Evolutionary conservation across 53 echinoderm and acorn worm species (phyloP), one percentile per base, ranked within the genome.

Genomic region (Glandiceps talaboti): DNA sequence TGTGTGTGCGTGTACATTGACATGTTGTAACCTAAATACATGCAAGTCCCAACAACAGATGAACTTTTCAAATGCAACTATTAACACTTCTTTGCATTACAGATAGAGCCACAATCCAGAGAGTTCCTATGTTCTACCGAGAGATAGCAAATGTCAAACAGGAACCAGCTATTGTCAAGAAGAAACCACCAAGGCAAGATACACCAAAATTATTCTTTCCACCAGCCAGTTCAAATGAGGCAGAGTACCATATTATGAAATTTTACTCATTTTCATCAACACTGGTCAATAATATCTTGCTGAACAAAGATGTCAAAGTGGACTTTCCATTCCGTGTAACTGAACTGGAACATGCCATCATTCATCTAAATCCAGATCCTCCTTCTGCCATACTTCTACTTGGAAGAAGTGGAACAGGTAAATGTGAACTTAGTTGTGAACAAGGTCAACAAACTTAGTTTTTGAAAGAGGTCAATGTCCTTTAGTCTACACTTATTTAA

Each of bases 191-290:
- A 27, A 78, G 25, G 14, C 77, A 80, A 0, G 75, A 82, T 26
- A 27, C 12, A 30, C 78, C 79, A 0, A 33, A 76, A 29, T 75
- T 30, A 0, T 88, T 76, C 82, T 88, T 88, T 64, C 88, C 88
- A 1, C 88, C 88, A 29, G 88, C 88, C 26, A 88, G 88, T 79
- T 85, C 88, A 28, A 79, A 82, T 33, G 88, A 88, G 76, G 85
- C 85, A 27, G 88, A 88, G 80, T 88, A 88, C 77, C 88, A 88
- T 74, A 88, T 88, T 29, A 88, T 88, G 88, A 88, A 88, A 76
- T 88, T 88, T 78, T 88, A 88, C 80, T 85, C 85, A 0, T 78
- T 88, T 75, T 84, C 77, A 31, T 88, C 88, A 25, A 82, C 82
- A 30, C 82, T 88, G 28, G 88, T 88, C 75, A 88, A 85, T 29